Evolutionary conservation across 1,140 invertebrate genomes (phyloP), one percentile per base, ranked within the genome.

Genomic region (Triops cancriformis): DNA sequence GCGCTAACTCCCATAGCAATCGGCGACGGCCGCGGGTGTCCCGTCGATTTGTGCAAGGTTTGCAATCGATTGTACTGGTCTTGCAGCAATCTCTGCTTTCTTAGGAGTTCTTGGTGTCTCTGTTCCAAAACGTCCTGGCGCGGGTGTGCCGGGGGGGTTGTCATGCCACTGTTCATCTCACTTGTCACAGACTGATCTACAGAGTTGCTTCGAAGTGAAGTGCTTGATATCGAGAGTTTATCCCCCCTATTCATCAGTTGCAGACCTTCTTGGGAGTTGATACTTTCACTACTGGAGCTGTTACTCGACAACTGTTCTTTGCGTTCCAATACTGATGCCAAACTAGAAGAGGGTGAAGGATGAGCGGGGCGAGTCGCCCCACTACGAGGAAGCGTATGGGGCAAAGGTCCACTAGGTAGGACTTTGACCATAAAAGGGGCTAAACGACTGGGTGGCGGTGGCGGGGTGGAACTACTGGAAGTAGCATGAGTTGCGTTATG

Each of bases 41-140:
- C 51, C 0, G 51, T 64, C n/a, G 73, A 37, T 72, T 73, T 73
- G 26, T 94, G 93, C 27, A 95, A 88, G 84, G 93, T 92, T 81
- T 96, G 94, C 43, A 96, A 83, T 12, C 94, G 87, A 0, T 92
- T 91, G 83, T 95, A 96, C 81, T 96, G 94, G 80, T 95, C 94
- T 81, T 96, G 94, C 1, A 96, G 85, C 4, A 92, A 90, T 78
- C 91, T 91, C 81, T 96, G 94, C 82, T 95, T 95, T 74, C 92
- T 89, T 3, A 96, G 82, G 1, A 96, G 85, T 81, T 95, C 94
- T 82, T 94, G 92, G 82, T 96, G 94, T 1, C 94, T 88, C 80
- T 92, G 90, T 82, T 94, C 93, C 3, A 95, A 86, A n/a, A 85
- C 87, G 77, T 93, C 90, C 82, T 94, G 93, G 0, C 92, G 87